Evolutionary conservation across 2,113 vertebrate species (phyloP).

Genomic region (Equus przewalskii): DNA sequence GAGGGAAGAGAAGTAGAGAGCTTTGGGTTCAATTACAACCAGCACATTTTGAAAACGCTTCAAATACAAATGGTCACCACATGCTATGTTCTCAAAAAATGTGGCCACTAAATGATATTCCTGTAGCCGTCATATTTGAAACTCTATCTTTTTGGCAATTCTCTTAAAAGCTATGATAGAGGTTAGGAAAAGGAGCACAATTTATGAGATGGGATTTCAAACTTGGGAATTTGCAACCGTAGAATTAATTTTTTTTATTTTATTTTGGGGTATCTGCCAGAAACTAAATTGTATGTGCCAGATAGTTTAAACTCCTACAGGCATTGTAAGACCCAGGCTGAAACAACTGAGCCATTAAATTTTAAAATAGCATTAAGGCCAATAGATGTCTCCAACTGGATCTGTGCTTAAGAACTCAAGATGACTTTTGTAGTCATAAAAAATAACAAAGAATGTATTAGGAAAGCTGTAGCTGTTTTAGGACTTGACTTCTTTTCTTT

Average conservation of each 20-base stretch:
- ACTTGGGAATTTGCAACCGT: slow-evolving; percentile 80
- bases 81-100: slow-evolving; percentile 75
- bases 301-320: slow-evolving; percentile 84
- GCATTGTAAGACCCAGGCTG: slow-evolving; percentile 68
- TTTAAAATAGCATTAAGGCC: slow-evolving; percentile 75
- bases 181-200: slow-evolving; percentile 71
- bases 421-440: slow-evolving; percentile 70
- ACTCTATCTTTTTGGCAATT: slow-evolving; percentile 68
- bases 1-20: neutral
- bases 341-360: slow-evolving; percentile 82
- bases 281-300: slow-evolving; percentile 77
- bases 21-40: neutral
- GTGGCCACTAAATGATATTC: slow-evolving; percentile 61
- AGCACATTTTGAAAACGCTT: slow-evolving; percentile 25
- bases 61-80: slow-evolving; percentile 58
- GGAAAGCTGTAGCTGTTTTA: slow-evolving; percentile 47
- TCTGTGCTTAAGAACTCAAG: slow-evolving; percentile 82
- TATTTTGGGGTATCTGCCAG: slow-evolving; percentile 79
- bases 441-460: slow-evolving; percentile 46
- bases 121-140: slow-evolving; percentile 67
- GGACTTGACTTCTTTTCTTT: neutral
- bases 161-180: slow-evolving; percentile 48
- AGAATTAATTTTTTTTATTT: slow-evolving; percentile 75
- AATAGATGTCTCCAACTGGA: slow-evolving; percentile 73
- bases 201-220: slow-evolving; percentile 76